phyloP scores from a whole-genome alignment of 2,888 invertebrate species.

The Acheta domesticus region DNA sequence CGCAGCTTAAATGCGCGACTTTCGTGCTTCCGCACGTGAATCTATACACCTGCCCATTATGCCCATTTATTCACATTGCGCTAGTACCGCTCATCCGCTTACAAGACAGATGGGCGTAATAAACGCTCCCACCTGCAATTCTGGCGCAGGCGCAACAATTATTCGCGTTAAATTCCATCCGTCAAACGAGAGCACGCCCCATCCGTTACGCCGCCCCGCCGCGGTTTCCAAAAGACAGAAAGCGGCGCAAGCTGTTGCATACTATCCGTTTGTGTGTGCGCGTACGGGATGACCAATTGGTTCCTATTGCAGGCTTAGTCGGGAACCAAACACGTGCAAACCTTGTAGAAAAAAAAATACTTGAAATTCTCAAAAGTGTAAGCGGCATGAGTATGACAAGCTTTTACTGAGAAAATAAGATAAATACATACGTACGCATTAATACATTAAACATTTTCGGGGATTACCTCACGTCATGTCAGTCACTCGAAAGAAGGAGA shows the following conservation, averaged over 20 bases:
- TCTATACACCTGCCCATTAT: background rate
- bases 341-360: no score
- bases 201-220: background rate
- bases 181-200: background rate
- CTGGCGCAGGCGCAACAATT: background rate
- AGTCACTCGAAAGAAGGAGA: no score
- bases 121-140: background rate
- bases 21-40: background rate
- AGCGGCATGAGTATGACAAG: no score
- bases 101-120: background rate
- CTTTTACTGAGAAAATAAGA: no score
- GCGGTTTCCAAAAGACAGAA: background rate
- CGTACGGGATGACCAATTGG: no score
- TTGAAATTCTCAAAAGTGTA: no score
- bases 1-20: background rate
- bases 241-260: background rate
- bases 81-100: background rate
- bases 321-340: no score
- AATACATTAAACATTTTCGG: no score
- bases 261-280: no score
- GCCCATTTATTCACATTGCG: background rate
- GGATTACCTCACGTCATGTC: no score
- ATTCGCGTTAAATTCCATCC: constrained; percentile 4
- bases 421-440: no score
- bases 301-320: no score